Conservation (phyloP, 2,113 vertebrate species). For the Tympanuchus pallidicinctus region DNA sequence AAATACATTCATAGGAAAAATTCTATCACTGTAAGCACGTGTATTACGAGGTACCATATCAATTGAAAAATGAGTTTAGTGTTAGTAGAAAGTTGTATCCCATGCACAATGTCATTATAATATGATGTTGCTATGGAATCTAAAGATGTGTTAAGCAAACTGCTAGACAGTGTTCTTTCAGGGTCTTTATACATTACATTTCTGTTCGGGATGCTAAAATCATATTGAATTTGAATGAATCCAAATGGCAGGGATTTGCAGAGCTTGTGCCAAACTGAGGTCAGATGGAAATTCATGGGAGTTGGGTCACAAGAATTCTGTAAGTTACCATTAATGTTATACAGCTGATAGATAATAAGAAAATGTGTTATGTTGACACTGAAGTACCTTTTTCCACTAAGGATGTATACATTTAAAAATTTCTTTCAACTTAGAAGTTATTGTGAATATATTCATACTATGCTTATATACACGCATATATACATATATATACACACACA, state of each 20-base stretch:
- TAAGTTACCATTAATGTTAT: no score
- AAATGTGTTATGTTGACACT: background rate
- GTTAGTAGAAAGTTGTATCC: conserved; percentile 38
- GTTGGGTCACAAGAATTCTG: no score
- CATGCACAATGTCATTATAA: background rate
- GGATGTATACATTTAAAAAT: background rate
- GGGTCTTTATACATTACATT: background rate
- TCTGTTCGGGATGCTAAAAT: background rate
- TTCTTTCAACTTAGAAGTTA: background rate
- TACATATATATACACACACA: no score
- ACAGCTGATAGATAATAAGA: background rate
- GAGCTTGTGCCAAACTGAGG: background rate
- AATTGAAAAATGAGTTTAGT: conserved; percentile 52
- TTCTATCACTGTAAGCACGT: conserved; percentile 32
- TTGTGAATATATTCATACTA: background rate
- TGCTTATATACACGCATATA: no score
- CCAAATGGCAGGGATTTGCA: background rate
- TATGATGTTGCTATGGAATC: conserved; percentile 39
- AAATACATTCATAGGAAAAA: conserved; percentile 64
- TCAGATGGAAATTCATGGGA: background rate
- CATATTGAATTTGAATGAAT: background rate
- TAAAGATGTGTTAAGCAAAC: background rate
- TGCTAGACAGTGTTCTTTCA: background rate
- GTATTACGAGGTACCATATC: conserved; percentile 64
- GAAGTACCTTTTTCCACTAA: background rate